Evolutionary conservation across 2,888 invertebrate genomes (phyloP), one percentile per base, ranked within the genome.

Genomic region (Stegophylla sp.): DNA sequence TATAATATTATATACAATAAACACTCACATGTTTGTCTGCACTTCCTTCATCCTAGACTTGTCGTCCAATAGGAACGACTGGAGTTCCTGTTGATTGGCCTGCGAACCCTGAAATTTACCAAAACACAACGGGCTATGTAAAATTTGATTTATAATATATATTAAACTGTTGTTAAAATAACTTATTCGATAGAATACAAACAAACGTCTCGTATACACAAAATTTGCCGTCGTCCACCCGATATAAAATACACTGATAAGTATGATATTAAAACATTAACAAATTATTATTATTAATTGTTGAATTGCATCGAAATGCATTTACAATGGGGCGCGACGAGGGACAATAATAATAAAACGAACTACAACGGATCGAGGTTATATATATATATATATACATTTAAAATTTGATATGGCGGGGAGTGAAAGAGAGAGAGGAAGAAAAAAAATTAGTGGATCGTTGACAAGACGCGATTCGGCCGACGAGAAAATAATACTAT

Each of bases 41-140:
- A 41, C 26, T 2, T 79, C 79, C 51, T 61, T 79, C 79, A 79
- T 79, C 12, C 63, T 79, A 51, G 77, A 59, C 28, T 69, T 77
- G 9, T 71, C 79, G 41, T 79, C 79, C 71, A 23, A n/a, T 17
- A 79, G 69, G 71, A 79, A 79, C 79, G 79, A 23, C n/a, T 79
- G 69, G 61, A 79, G 79, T 61, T 79, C 79, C 71, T 59, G 79
- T 7, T 61, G 71, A 13, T 10, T 34, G 28, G n/a, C 48, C 41
- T 69, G 56, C 5, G 79, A 28, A 63, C 51, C 61, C 79, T 79
- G 59, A n/a, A 56, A 56, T 7, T 1, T 4, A 20, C 15, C 10
- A 71, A 43, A 59, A 28, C n/a, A n/a, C n/a, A n/a, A n/a, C n/a
- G n/a, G n/a, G n/a, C n/a, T n/a, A n/a, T n/a, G n/a, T n/a, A n/a